Conservation (phyloP, 2,113 vertebrate genomes). For the rat (Rattus norvegicus) region DNA sequence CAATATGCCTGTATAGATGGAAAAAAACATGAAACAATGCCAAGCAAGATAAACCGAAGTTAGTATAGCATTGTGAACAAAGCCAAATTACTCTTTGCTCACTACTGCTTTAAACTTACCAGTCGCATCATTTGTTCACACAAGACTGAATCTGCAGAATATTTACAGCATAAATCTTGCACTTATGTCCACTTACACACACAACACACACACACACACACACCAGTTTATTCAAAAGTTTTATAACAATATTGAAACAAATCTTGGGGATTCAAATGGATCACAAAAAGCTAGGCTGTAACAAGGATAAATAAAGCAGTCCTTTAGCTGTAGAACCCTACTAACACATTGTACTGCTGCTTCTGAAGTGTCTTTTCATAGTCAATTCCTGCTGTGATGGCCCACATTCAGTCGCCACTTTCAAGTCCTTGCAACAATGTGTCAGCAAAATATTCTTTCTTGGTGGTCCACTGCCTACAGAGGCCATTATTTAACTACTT, state of each 20-base stretch:
- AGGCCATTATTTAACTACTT: not conserved
- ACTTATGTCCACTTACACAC: not conserved
- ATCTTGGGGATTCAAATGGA: not conserved
- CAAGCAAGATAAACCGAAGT: not conserved
- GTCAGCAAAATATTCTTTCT: not conserved
- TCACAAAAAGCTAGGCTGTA: not conserved
- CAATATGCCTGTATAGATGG: conserved; percentile 11
- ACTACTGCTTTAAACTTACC: not conserved
- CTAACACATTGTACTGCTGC: not conserved
- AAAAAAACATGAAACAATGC: not conserved
- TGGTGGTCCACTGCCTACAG: not conserved
- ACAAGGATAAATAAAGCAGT: not conserved
- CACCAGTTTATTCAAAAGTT: not conserved
- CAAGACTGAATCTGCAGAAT: not conserved
- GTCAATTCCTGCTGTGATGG: not conserved
- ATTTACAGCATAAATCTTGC: not conserved
- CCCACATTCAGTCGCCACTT: not conserved
- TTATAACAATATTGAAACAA: not conserved
- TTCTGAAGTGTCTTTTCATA: not conserved
- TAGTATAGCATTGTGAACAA: not conserved
- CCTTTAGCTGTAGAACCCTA: not conserved
- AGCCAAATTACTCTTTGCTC: not conserved
- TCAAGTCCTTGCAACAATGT: not conserved
- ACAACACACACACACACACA: not conserved
- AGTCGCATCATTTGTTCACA: not conserved